Base-by-base conservation (phyloP, 2,888 invertebrate genomes). In the Flexamia atlantica region DNA sequence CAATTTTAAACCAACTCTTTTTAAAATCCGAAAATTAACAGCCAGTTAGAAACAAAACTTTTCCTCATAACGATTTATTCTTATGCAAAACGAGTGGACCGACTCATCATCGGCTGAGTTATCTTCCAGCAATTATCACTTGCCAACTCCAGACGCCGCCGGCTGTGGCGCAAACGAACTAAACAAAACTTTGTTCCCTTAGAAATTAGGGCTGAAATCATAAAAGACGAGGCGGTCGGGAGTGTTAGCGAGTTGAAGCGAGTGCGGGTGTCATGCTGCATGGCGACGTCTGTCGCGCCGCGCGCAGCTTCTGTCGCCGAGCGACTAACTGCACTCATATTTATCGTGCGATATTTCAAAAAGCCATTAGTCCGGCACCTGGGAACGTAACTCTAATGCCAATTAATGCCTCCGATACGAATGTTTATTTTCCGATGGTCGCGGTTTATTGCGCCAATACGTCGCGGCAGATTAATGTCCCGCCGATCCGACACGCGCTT, bases 291-390 rank as follows among this genome's bases (percentile, higher is more conserved):
- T 40, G 46, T 46, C n/a, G 46, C 46, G 12, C 4, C n/a, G 12
- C 46, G 3, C n/a, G 12, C 46, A 17, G 46, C 4, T 46, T 7
- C 46, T 46, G 46, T 23, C 53, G 14, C 23, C 53, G 20, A 5
- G 20, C 53, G 53, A 53, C 53, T 64, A 28, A 64, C 74, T n/a
- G 23, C 40, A 10, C 20, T 7, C 28, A 12, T 76, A 76, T 76
- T 76, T 76, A 76, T 76, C 50, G 46, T 14, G 5, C 74, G 74
- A 76, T 76, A 76, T 76, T 76, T 76, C 74, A 76, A 20, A 74
- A 76, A 76, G 74, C 74, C 74, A 76, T 76, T 76, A 76, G 74
- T 7, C 50, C 28, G 25, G n/a, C 74, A 76, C 74, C 74, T 76
- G 74, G 74, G 28, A 46, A 28, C 46, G 28, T 46, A 46, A 76